These are phyloP conservation scores for Pteronotus mesoamericanus DNA, from an alignment of 2,797 vertebrate species.

Conservation along the genomic window DNA sequence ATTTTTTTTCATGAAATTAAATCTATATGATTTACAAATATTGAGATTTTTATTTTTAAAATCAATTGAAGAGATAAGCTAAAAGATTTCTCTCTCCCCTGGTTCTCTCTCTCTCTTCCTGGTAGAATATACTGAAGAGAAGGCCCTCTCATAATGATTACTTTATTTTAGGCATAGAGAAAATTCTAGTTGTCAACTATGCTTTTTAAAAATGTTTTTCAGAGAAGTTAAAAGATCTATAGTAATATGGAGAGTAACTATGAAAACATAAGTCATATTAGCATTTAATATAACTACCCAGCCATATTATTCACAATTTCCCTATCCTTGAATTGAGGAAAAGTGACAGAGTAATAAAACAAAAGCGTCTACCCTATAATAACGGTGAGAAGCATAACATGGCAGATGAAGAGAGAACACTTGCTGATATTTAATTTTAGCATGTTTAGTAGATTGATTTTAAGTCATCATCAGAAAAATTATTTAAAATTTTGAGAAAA, in stretches of 20 bases:
- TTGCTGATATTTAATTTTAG: not conserved
- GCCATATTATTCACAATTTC: not conserved
- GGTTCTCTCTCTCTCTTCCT: not conserved
- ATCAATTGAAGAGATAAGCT: not conserved
- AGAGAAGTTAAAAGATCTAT: not conserved
- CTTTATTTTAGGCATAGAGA: slow-evolving; percentile 7
- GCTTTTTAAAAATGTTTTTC: not conserved
- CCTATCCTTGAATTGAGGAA: not conserved
- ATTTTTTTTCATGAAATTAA: not conserved
- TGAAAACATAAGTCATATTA: not conserved
- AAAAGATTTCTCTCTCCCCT: not conserved
- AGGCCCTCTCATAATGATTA: not conserved
- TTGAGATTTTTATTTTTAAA: not conserved
- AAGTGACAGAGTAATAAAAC: not conserved
- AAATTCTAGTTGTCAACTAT: not conserved
- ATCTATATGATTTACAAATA: not conserved
- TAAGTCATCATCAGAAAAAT: not conserved
- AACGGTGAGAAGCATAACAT: not conserved
- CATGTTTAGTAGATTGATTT: not conserved
- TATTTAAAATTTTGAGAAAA: not conserved
- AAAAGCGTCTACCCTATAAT: not conserved
- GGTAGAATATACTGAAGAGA: not conserved
- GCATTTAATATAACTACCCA: not conserved
- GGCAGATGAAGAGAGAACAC: not conserved
- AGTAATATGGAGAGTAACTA: not conserved